These are phyloP conservation scores for Ifrita kowaldi DNA, from an alignment of 2,113 vertebrate genomes.

Conservation along the genomic window DNA sequence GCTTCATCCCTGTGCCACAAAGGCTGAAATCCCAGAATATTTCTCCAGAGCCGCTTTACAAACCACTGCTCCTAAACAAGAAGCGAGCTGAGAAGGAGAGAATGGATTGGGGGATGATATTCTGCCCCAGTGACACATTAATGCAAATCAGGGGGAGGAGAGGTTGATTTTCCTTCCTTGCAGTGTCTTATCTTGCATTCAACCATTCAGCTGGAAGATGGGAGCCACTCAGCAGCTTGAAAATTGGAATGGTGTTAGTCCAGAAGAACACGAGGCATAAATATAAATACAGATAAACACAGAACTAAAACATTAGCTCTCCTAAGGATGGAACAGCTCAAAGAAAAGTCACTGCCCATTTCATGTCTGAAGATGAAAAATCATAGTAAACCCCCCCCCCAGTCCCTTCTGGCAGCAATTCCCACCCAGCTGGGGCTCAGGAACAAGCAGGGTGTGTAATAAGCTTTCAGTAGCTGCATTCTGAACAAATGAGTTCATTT, in stretches of 20 bases:
- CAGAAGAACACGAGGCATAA: not conserved
- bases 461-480: not conserved
- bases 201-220: not conserved
- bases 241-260: not conserved
- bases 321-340: not conserved
- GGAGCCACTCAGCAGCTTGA: not conserved
- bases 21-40: not conserved
- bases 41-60: not conserved
- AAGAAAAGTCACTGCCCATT: not conserved
- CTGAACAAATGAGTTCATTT: not conserved
- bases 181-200: not conserved
- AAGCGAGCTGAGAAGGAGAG: not conserved
- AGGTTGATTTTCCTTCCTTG: not conserved
- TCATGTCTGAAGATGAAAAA: not conserved
- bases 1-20: not conserved
- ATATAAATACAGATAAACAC: not conserved
- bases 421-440: not conserved
- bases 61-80: not conserved
- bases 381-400: not conserved
- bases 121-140: not conserved
- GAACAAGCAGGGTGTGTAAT: not conserved
- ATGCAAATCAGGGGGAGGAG: not conserved
- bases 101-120: not conserved
- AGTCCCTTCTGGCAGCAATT: not conserved
- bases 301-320: not conserved